Conservation (phyloP, 2,888 invertebrate species). For the Biston betularia region DNA sequence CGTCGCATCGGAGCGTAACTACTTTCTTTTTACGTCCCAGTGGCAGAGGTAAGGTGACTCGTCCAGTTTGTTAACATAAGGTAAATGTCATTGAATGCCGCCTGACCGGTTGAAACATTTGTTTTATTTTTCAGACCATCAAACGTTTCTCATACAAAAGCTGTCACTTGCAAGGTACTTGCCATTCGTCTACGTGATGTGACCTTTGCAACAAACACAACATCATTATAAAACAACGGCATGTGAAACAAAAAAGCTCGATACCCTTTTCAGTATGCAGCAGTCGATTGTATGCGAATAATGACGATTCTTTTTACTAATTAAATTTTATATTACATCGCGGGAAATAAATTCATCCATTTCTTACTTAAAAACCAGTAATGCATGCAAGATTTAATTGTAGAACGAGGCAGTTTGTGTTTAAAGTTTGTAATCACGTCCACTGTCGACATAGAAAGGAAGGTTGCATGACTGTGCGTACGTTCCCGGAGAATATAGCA, state of each 20-base stretch:
- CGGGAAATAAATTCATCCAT: conserved; percentile 26
- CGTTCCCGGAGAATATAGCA: conserved; percentile 50
- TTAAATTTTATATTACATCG: conserved; percentile 34
- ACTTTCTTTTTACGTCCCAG: conserved; percentile 75
- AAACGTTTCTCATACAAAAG: conserved; percentile 68
- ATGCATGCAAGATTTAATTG: conserved; percentile 44
- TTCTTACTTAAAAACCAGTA: conserved; percentile 22
- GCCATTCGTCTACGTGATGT: conserved; percentile 44
- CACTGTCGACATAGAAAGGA: conserved; percentile 51
- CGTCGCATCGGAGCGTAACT: conserved; percentile 52
- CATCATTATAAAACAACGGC: conserved; percentile 28
- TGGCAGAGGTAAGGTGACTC: conserved; percentile 65
- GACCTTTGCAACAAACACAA: conserved; percentile 44
- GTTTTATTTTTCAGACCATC: conserved; percentile 57
- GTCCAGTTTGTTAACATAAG: conserved; percentile 76
- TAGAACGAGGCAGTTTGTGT: conserved; percentile 34
- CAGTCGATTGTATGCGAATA: conserved; percentile 31
- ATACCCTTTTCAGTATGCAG: conserved; percentile 24
- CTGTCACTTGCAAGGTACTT: conserved; percentile 60
- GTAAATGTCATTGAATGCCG: conserved; percentile 79
- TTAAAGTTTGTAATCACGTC: conserved; percentile 42
- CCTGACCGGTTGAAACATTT: conserved; percentile 69
- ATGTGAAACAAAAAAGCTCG: conserved; percentile 23
- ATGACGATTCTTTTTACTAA: conserved; percentile 35
- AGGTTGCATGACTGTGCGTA: conserved; percentile 59